Evolutionary conservation across 1,140 invertebrate genomes (phyloP), one percentile per base, ranked within the genome.

Genomic region (Conus ventricosus): DNA sequence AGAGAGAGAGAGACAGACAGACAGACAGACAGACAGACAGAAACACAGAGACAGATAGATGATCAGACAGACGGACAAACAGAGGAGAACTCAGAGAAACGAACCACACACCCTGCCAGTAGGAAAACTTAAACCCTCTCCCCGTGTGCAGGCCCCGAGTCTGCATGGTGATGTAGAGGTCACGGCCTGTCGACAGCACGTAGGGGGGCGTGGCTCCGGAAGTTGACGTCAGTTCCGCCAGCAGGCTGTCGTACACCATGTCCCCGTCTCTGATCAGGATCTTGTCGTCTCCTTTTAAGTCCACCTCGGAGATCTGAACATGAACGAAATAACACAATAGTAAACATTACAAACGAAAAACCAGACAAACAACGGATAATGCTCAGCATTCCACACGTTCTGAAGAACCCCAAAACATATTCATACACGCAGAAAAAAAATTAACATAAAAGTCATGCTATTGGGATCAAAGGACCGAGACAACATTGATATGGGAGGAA

Each of bases 101-200:
- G 3, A 78, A 54, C 10, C 51, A 13, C 71, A 53, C 55, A 90
- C 90, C 90, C 88, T 91, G 90, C 80, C 71, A 88, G 57, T 90
- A 91, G 51, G 23, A 27, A 23, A 91, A 84, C 25, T 82, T 87
- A 57, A 91, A 85, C 0, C 90, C 90, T 83, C 83, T 88, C 23
- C 89, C 76, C 0, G 54, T 85, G 5, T 57, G 20, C 27, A 85
- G 87, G 53, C 87, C 71, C 25, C 84, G n/a, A 23, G 90, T 91
- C 57, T 91, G 90, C 85, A 90, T 86, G 78, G 82, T 84, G 81
- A 90, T 88, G 85, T 90, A 88, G 51, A 91, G 25, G 63, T 87
- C 60, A 53, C 87, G 76, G 13, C 87, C 85, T 17, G 87, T 88
- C 51, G 89, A 90, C n/a, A 91, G 76, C 23, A 88, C 54, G 75